These are phyloP conservation scores for Craterocephalus amniculus DNA, from an alignment of 2,797 vertebrate genomes.

Conservation along the genomic window DNA sequence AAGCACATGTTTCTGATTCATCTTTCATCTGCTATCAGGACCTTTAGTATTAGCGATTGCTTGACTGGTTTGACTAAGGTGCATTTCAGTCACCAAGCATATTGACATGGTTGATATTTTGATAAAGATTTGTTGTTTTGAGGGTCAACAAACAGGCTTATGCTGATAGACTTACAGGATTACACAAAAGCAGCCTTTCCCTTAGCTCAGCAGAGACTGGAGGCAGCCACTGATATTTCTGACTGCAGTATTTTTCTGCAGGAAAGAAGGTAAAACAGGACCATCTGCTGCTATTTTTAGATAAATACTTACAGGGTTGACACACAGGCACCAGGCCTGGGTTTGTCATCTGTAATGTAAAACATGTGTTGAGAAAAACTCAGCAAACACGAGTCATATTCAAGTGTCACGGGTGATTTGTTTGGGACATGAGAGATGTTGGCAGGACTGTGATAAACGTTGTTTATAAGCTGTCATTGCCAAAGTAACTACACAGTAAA, in stretches of 20 bases:
- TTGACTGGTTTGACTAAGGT: neutral
- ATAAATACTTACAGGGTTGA: conserved; percentile 33
- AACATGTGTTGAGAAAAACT: conserved; percentile 55
- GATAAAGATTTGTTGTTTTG: neutral
- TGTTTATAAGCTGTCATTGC: neutral
- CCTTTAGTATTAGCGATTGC: neutral
- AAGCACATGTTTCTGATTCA: no score
- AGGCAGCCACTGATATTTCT: conserved; percentile 42
- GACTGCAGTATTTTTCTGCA: conserved; percentile 44
- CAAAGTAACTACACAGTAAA: neutral
- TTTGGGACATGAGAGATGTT: conserved; percentile 10
- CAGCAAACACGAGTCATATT: conserved; percentile 37
- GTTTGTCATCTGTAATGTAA: conserved; percentile 53
- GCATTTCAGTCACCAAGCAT: neutral
- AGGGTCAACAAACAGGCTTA: neutral
- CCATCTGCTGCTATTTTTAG: conserved; percentile 76
- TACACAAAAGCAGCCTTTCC: conserved; percentile 9
- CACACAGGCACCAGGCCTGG: conserved; percentile 22
- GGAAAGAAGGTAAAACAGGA: conserved; percentile 58
- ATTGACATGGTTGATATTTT: neutral
- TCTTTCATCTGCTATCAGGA: neutral
- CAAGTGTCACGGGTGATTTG: conserved; percentile 9
- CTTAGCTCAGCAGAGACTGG: conserved; percentile 26
- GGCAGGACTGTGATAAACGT: conserved; percentile 3
- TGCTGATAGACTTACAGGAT: neutral